Evolutionary conservation across 2,113 vertebrate species (phyloP).

Genomic region (Pygathrix nemaeus): DNA sequence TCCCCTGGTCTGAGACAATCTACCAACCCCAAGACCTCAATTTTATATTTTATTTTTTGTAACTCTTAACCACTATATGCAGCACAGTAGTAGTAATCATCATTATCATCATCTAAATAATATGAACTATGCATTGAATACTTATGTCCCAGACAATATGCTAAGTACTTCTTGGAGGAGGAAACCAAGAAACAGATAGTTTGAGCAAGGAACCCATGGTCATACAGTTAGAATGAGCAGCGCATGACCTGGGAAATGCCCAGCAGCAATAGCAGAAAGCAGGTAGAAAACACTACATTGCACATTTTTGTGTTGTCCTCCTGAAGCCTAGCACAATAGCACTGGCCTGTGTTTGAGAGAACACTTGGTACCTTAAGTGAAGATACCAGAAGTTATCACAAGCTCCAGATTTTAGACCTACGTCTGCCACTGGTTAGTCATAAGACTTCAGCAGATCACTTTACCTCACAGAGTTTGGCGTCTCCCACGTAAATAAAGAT

Average conservation of each 20-base stretch:
- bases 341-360: background rate
- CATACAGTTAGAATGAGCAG: background rate
- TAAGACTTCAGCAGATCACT: background rate
- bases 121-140: background rate
- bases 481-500: background rate
- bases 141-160: background rate
- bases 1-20: background rate
- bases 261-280: too few species aligned
- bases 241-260: background rate
- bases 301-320: background rate
- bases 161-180: background rate
- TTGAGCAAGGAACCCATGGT: background rate
- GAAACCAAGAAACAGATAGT: background rate
- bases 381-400: background rate
- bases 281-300: accelerated
- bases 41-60: background rate
- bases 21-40: background rate
- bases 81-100: background rate
- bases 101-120: background rate
- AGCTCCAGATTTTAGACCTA: background rate
- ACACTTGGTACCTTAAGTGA: background rate
- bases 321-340: background rate
- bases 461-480: background rate
- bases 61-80: background rate
- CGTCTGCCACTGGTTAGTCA: background rate